Conservation (phyloP, 1,140 invertebrate genomes). For the Diorhabda carinulata region DNA sequence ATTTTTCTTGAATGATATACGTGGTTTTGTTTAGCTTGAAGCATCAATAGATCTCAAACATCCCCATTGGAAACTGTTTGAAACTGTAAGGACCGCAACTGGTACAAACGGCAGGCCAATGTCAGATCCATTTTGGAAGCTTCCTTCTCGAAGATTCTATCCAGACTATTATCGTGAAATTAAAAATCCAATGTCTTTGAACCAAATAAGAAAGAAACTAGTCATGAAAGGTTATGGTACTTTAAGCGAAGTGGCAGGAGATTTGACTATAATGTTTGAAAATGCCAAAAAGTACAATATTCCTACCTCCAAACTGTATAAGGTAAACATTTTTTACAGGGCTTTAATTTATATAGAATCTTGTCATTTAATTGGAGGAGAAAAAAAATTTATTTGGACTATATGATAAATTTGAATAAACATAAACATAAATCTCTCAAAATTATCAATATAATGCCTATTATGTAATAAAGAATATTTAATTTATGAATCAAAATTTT, state of each 20-base stretch:
- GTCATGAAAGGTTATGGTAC: slow-evolving; percentile 82
- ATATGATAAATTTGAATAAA: too few relatives aligned
- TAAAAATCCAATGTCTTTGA: slow-evolving; percentile 89
- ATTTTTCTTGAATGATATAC: too few relatives aligned
- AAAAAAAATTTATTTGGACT: too few relatives aligned
- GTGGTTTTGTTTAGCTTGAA: not conserved
- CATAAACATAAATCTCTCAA: too few relatives aligned
- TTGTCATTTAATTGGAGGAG: too few relatives aligned
- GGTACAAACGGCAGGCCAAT: slow-evolving; percentile 56
- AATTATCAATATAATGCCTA: too few relatives aligned
- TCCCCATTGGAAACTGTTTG: slow-evolving; percentile 54
- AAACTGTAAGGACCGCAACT: slow-evolving; percentile 49
- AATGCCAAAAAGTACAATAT: slow-evolving; percentile 95
- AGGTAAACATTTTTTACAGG: slow-evolving; percentile 51
- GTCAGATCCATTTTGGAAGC: slow-evolving; percentile 86
- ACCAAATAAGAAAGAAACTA: slow-evolving; percentile 89
- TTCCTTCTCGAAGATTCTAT: slow-evolving; percentile 86
- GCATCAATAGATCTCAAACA: slow-evolving; percentile 42
- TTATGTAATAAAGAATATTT: too few relatives aligned
- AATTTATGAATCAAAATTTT: too few relatives aligned
- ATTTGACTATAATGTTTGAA: slow-evolving; percentile 97
- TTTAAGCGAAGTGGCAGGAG: slow-evolving; percentile 85
- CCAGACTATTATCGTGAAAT: slow-evolving; percentile 98
- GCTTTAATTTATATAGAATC: not conserved
- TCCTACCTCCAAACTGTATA: slow-evolving; percentile 82